phyloP scores from a whole-genome alignment of 2,797 vertebrate genomes.

The Chaetophractus vellerosus region DNA sequence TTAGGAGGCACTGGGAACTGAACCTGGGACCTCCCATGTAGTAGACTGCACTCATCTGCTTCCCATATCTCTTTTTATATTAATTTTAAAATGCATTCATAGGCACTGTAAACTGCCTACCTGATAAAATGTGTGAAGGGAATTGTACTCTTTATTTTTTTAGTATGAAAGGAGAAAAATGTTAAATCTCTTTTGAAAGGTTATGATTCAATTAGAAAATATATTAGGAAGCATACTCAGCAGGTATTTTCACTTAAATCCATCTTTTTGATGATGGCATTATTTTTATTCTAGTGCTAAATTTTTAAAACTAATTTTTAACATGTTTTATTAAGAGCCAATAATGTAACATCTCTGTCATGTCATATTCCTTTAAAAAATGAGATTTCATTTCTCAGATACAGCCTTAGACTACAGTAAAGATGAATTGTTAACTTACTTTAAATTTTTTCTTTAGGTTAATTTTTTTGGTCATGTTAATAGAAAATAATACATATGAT shows the following conservation, averaged over 20 bases:
- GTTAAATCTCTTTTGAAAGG: constrained; percentile 56
- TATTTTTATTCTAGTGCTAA: constrained; percentile 75
- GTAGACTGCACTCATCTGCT: no score
- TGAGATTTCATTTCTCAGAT: constrained; percentile 70
- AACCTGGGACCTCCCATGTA: no score
- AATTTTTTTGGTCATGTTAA: constrained; percentile 67
- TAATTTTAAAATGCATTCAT: constrained; percentile 64
- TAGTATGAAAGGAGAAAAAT: constrained; percentile 68
- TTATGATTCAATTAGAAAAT: constrained; percentile 78
- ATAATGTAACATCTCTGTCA: constrained; percentile 74
- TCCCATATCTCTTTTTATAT: constrained; percentile 42
- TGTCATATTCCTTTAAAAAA: constrained; percentile 66
- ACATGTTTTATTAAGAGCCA: constrained; percentile 69
- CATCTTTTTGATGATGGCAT: constrained; percentile 75
- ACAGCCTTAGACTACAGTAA: constrained; percentile 63
- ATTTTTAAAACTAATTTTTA: constrained; percentile 81
- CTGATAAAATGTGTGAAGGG: constrained; percentile 52
- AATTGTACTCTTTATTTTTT: constrained; percentile 64
- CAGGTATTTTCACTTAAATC: constrained; percentile 68
- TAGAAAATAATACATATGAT: constrained; percentile 73
- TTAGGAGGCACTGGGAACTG: no score
- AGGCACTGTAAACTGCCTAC: constrained; percentile 67
- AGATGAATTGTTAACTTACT: constrained; percentile 74
- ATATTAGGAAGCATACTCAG: constrained; percentile 63
- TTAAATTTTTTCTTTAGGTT: constrained; percentile 70